A percentile compares a stretch with the other conserved stretches of the same genome.
phyloP scores from a whole-genome alignment of 37 sponge, comb jelly and placozoan species.

The Cliona cf. orientalis region DNA sequence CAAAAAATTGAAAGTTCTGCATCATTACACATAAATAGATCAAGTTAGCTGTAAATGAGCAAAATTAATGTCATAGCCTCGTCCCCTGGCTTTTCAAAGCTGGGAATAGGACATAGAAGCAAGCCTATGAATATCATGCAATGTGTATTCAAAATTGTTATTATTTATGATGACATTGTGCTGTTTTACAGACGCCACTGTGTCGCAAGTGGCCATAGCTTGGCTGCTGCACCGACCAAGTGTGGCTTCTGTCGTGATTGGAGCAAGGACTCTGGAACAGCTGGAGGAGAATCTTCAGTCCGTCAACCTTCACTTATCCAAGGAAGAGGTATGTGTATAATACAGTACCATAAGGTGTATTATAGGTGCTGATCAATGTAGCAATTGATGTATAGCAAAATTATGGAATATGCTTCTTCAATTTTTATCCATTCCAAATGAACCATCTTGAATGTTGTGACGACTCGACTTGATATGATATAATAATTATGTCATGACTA shows the following conservation, averaged over 20 bases:
- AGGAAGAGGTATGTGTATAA: slow-evolving; percentile 74
- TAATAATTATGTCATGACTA: neutral
- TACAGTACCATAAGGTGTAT: too few relatives aligned
- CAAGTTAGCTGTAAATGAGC: too few relatives aligned
- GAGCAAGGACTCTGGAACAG: slow-evolving; percentile 74
- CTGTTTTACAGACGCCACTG: slow-evolving; percentile 38
- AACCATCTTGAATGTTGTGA: neutral
- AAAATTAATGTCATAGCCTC: too few relatives aligned
- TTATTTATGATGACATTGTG: neutral
- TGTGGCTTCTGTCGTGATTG: slow-evolving; percentile 85
- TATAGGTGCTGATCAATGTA: too few relatives aligned
- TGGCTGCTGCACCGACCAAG: slow-evolving; percentile 82
- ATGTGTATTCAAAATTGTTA: too few relatives aligned
- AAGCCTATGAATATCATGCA: too few relatives aligned
- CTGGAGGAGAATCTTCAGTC: slow-evolving; percentile 81
- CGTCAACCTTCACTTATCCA: slow-evolving; percentile 47
- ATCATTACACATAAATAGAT: neutral
- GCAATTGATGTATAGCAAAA: too few relatives aligned
- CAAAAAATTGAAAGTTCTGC: neutral
- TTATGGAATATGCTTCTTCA: too few relatives aligned
- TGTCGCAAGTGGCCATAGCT: slow-evolving; percentile 88
- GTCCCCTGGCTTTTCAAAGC: too few relatives aligned
- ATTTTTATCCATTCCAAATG: neutral
- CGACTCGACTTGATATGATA: too few relatives aligned
- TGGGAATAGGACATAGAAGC: too few relatives aligned